A percentile compares a stretch with the other conserved stretches of the same genome.
phyloP scores from a whole-genome alignment of 92 coral and sea anemone genomes.

The Chrysogorgia sp. region DNA sequence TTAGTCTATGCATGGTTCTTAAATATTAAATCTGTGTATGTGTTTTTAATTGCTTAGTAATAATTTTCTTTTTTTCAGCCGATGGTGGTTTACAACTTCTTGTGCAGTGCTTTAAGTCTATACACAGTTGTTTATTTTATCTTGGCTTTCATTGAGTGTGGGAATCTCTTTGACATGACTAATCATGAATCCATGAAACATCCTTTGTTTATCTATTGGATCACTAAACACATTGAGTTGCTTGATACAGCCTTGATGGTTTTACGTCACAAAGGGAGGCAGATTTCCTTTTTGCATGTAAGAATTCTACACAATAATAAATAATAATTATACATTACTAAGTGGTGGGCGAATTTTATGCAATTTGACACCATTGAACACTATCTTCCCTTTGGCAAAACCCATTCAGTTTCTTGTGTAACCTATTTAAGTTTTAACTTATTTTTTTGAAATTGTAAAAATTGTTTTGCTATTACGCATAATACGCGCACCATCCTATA shows the following conservation, averaged over 20 bases:
- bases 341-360: neutral
- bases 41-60: neutral
- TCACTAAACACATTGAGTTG: slow-evolving; percentile 81
- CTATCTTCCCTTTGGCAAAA: too few species aligned
- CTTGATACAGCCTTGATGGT: slow-evolving; percentile 88
- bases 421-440: too few species aligned
- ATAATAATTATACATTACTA: too few species aligned
- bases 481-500: too few species aligned
- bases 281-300: slow-evolving; percentile 86
- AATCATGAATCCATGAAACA: slow-evolving; percentile 68
- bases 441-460: too few species aligned
- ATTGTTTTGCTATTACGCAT: too few species aligned
- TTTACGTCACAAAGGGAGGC: slow-evolving; percentile 79
- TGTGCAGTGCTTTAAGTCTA: slow-evolving; percentile 85
- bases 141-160: slow-evolving; percentile 50
- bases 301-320: slow-evolving; percentile 23
- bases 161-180: slow-evolving; percentile 63
- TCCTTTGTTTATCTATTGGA: slow-evolving; percentile 69
- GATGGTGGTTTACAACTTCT: slow-evolving; percentile 81
- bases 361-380: too few species aligned
- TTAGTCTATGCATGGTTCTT: too few species aligned
- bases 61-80: slow-evolving; percentile 54
- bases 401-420: too few species aligned
- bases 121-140: slow-evolving; percentile 65
- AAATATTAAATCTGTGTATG: neutral